These are phyloP conservation scores for Loripinus fragilis DNA, from an alignment of 2,888 invertebrate species.

Conservation along the genomic window DNA sequence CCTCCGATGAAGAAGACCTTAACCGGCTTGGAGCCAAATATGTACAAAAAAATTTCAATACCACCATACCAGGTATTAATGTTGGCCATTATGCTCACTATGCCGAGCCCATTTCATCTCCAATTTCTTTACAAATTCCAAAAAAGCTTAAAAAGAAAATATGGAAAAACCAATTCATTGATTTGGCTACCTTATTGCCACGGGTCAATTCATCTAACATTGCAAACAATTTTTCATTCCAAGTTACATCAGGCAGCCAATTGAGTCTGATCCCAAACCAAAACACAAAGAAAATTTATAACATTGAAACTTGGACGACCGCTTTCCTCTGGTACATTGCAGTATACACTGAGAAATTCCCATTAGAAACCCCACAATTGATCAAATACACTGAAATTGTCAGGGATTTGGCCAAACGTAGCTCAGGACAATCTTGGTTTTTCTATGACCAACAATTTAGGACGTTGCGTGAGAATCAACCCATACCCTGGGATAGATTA, in stretches of 20 bases:
- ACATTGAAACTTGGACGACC: slow-evolving; percentile 8
- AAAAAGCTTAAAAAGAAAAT: slow-evolving; percentile 3
- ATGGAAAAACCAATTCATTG: background rate
- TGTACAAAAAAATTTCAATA: background rate
- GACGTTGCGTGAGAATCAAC: background rate
- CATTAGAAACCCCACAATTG: slow-evolving; percentile 20
- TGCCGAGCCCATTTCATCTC: background rate
- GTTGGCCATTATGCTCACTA: background rate
- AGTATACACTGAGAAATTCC: background rate
- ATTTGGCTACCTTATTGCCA: background rate
- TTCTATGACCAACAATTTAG: background rate
- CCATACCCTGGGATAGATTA: background rate
- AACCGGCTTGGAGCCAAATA: background rate
- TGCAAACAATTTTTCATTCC: background rate
- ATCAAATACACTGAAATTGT: slow-evolving; percentile 24
- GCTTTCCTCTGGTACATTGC: background rate
- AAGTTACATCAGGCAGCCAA: background rate
- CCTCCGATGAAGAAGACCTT: background rate
- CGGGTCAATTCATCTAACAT: background rate
- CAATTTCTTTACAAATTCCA: slow-evolving; percentile 1
- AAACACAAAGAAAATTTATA: background rate
- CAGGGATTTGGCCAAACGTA: slow-evolving; percentile 2
- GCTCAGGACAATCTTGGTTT: background rate
- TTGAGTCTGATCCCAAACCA: background rate
- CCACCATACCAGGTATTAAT: background rate